Evolutionary conservation across 2,888 invertebrate species (phyloP).

Genomic region (Punctoribates punctum): DNA sequence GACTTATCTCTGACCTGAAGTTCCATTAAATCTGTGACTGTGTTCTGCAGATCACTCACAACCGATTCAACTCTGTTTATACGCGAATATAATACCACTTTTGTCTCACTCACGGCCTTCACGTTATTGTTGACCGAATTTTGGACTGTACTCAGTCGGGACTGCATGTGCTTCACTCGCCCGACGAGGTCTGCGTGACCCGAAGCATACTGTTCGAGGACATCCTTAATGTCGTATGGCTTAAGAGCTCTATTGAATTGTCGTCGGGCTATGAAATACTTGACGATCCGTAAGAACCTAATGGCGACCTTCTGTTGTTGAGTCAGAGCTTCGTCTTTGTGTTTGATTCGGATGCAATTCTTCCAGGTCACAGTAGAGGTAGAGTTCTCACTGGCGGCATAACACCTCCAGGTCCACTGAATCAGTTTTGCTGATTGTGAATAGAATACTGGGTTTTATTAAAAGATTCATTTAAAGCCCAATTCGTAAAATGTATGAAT

Average conservation of each 20-base stretch:
- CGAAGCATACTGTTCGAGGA: slow-evolving; percentile 37
- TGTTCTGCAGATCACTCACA: neutral
- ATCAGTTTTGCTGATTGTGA: slow-evolving; percentile 17
- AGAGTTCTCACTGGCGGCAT: slow-evolving; percentile 33
- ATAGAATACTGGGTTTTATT: neutral
- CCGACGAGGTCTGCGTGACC: slow-evolving; percentile 39
- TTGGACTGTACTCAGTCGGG: slow-evolving; percentile 25
- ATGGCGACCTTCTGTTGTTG: neutral
- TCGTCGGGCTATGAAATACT: slow-evolving; percentile 9
- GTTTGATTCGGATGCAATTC: neutral
- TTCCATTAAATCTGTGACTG: neutral
- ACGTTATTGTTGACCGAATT: neutral
- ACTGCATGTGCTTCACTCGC: slow-evolving; percentile 39
- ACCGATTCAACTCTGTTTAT: neutral
- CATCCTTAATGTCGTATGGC: slow-evolving; percentile 42
- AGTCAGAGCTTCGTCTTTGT: neutral
- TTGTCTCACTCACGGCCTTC: neutral
- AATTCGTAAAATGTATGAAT: neutral
- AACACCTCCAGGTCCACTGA: slow-evolving; percentile 42
- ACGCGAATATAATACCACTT: neutral
- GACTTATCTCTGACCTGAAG: neutral
- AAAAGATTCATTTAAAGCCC: neutral
- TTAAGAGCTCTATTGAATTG: slow-evolving; percentile 37
- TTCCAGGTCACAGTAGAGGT: slow-evolving; percentile 30
- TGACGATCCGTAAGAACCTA: slow-evolving; percentile 27